Percentiles rank a stretch among this genome's conserved stretches.
These are phyloP conservation scores for Microhierax caerulescens DNA, from an alignment of 2,797 vertebrate genomes.

Conservation along the genomic window DNA sequence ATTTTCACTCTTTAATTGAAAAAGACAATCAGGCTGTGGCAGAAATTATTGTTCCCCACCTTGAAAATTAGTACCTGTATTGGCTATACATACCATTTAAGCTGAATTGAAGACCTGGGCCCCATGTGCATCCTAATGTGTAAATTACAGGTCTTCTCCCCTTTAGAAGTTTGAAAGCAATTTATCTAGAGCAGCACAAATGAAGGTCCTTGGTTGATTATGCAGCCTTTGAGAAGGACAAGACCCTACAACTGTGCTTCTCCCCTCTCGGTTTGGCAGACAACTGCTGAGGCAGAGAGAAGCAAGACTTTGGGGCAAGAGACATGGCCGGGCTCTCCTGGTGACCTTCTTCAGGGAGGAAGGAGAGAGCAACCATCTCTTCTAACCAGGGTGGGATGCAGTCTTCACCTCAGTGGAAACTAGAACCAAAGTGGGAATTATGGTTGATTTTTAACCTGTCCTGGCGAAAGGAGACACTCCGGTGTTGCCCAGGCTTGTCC, in stretches of 20 bases:
- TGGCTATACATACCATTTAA: conserved; percentile 6
- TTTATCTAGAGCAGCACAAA: neutral
- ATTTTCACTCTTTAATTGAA: conserved; percentile 58
- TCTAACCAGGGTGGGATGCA: neutral
- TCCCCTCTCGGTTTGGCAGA: neutral
- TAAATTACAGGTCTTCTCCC: conserved; percentile 7
- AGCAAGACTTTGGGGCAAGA: neutral
- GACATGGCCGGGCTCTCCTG: rapidly evolving
- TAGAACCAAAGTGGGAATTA: neutral
- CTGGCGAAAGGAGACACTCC: neutral
- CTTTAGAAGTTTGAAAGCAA: neutral
- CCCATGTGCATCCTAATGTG: neutral
- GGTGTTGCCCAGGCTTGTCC: neutral
- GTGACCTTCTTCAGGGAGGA: no score
- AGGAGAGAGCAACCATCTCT: neutral
- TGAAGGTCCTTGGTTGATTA: neutral
- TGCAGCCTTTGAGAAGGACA: neutral
- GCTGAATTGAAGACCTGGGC: neutral
- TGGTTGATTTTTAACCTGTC: neutral
- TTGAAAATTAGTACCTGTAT: conserved; percentile 36
- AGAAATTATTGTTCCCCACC: conserved; percentile 51
- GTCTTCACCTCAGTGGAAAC: neutral
- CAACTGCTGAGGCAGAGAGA: neutral
- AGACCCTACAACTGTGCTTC: neutral
- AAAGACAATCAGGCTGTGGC: conserved; percentile 46